Evolutionary conservation across 2,888 invertebrate species (phyloP).

Genomic region (Hypomecis atomaria): DNA sequence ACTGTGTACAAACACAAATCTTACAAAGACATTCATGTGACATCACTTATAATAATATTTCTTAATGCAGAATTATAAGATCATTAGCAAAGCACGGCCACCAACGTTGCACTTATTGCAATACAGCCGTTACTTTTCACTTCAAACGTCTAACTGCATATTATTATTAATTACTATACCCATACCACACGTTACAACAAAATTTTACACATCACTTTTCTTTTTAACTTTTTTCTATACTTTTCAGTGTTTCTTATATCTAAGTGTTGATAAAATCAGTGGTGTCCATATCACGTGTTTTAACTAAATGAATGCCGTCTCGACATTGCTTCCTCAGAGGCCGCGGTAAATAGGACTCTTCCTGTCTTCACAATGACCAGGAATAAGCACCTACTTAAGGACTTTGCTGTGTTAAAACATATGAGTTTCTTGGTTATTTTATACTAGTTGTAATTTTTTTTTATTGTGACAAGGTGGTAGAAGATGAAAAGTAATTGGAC

Average conservation of each 20-base stretch:
- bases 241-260: slow-evolving; percentile 10
- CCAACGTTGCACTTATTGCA: neutral
- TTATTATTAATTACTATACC: too few relatives aligned
- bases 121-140: neutral
- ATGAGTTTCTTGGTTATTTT: neutral
- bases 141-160: neutral
- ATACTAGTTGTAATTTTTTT: neutral
- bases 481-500: too few relatives aligned
- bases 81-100: neutral
- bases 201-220: too few relatives aligned
- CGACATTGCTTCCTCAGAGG: slow-evolving; percentile 33
- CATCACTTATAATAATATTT: too few relatives aligned
- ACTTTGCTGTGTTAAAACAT: slow-evolving; percentile 11
- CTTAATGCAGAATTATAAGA: neutral
- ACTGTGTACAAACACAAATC: too few relatives aligned
- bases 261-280: slow-evolving; percentile 11
- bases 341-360: slow-evolving; percentile 34
- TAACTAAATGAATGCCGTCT: slow-evolving; percentile 43
- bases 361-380: slow-evolving; percentile 33
- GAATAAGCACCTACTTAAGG: slow-evolving; percentile 17
- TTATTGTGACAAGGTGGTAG: neutral
- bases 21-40: too few relatives aligned
- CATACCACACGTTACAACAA: too few relatives aligned
- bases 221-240: neutral
- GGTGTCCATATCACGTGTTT: slow-evolving; percentile 29